Conservation (phyloP, 1,140 invertebrate species). For the Sminthurinus signatus region DNA sequence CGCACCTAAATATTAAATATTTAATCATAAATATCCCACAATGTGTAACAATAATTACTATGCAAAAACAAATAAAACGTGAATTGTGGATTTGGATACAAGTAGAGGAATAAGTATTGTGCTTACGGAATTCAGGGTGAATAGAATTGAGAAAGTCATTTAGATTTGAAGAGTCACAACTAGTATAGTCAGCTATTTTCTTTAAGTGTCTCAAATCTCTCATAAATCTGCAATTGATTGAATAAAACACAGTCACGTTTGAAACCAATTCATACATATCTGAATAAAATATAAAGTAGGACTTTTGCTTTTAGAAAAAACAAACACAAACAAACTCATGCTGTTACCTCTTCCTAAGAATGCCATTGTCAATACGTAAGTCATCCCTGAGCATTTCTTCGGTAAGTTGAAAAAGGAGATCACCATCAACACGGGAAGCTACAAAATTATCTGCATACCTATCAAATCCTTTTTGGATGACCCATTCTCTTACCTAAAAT, state of each 20-base stretch:
- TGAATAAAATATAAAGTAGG: too few relatives aligned
- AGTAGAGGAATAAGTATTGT: too few relatives aligned
- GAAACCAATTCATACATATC: too few relatives aligned
- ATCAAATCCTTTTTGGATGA: slow-evolving; percentile 91
- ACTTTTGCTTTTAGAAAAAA: too few relatives aligned
- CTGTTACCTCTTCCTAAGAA: slow-evolving; percentile 70
- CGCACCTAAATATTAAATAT: too few relatives aligned
- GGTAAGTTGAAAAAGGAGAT: slow-evolving; percentile 85
- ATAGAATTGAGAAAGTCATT: slow-evolving; percentile 84
- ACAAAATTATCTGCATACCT: slow-evolving; percentile 76
- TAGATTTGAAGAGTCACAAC: slow-evolving; percentile 81
- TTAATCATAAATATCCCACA: too few relatives aligned
- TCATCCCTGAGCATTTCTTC: slow-evolving; percentile 88
- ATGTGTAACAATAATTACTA: too few relatives aligned
- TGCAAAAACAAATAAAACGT: too few relatives aligned
- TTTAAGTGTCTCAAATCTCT: slow-evolving; percentile 91
- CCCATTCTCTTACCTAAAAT: slow-evolving; percentile 97
- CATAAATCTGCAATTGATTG: too few relatives aligned
- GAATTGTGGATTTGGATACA: too few relatives aligned
- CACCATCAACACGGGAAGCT: slow-evolving; percentile 93
- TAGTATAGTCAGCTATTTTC: slow-evolving; percentile 95
- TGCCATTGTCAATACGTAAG: slow-evolving; percentile 88
- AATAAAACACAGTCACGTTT: too few relatives aligned
- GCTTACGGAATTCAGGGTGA: slow-evolving; percentile 81
- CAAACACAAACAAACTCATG: too few relatives aligned